Evolutionary conservation across 2,113 vertebrate genomes (phyloP).

Genomic region (Callithrix jacchus): DNA sequence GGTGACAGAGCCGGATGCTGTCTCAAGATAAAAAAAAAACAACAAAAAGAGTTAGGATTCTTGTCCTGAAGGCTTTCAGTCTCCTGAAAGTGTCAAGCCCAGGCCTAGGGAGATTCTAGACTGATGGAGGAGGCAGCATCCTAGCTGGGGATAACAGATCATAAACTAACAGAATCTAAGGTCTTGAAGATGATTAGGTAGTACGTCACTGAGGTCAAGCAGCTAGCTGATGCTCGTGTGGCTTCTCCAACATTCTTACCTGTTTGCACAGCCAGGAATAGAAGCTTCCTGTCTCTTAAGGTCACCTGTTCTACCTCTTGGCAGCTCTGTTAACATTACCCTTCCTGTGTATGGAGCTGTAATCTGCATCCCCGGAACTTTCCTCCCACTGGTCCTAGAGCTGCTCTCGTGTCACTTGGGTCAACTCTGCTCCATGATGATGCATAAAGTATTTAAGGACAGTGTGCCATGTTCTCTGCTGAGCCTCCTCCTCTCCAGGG

Average conservation of each 20-base stretch:
- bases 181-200: not conserved
- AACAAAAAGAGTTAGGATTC: not conserved
- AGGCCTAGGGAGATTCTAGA: not conserved
- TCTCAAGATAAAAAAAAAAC: no score
- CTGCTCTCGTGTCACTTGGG: not conserved
- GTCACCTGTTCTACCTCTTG: not conserved
- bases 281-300: not conserved
- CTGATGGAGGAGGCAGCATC: not conserved
- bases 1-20: no score
- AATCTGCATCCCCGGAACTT: not conserved
- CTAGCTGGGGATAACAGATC: not conserved
- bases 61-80: not conserved
- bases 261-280: not conserved
- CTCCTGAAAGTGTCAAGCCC: not conserved
- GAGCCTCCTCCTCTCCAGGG: not conserved
- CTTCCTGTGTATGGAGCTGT: not conserved
- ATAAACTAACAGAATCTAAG: not conserved
- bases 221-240: rapidly evolving
- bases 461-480: not conserved
- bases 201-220: not conserved
- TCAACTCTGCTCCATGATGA: not conserved
- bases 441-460: not conserved
- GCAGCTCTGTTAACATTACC: not conserved
- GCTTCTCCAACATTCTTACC: not conserved
- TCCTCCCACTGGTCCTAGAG: no score